Evolutionary conservation across 2,888 invertebrate genomes (phyloP), one percentile per base, ranked within the genome.

Genomic region (Tachina lurida): DNA sequence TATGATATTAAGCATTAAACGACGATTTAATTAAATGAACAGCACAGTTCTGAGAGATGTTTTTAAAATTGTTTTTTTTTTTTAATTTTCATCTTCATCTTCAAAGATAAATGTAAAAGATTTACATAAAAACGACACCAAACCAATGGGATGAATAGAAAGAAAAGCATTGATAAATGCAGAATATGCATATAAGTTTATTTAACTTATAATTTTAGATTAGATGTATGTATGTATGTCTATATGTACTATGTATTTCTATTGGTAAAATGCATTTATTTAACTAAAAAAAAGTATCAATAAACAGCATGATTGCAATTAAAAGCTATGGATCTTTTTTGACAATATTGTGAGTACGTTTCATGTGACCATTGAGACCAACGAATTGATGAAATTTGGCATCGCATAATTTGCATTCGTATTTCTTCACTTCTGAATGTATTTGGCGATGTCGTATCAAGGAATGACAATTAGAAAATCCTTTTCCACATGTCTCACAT

Each of bases 351-450:
- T 91, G 91, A 0, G 90, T 90, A 12, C 91, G 90, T 84, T 91
- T 91, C 91, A 91, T 90, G 47, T 91, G 91, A 10, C 90, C 89
- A 56, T 91, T 91, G 0, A 91, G 87, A 5, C 91, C 91, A 10
- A 91, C 91, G 86, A 91, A 91, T 68, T 91, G 91, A 58, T 91
- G 90, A 65, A 91, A 91, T 67, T 89, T 86, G 1, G 90, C 85
- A 22, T 91, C 90, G 78, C 91, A 91, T 12, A 91, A 87, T 79
- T 91, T 91, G 62, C 91, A 91, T 1, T 75, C 90, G 63, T 90
- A 91, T 75, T 89, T 90, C 49, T 91, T 91, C 8, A 91, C 86
- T 74, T 89, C 90, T 0, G 91, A 87, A 83, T 91, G 91, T 45
- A 91, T 90, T 81, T 91, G 91, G 7, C 91, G 88, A 47, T 91